Evolutionary conservation across 2,888 invertebrate species (phyloP).

Genomic region (Bombylius discolor): DNA sequence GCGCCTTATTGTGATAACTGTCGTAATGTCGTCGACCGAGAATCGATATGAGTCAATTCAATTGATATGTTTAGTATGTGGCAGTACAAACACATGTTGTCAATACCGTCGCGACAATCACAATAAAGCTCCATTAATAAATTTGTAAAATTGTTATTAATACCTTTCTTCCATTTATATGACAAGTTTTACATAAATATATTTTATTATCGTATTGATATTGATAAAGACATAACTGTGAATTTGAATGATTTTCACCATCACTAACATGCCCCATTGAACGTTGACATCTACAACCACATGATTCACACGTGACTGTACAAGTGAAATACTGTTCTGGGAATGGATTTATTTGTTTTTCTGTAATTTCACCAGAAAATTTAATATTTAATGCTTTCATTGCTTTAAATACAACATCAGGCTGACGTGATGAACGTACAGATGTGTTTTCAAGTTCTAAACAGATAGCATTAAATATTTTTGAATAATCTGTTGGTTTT

Average conservation of each 20-base stretch:
- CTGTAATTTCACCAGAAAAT: slow-evolving; percentile 54
- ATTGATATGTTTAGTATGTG: too few species aligned
- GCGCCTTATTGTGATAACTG: too few species aligned
- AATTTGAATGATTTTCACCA: slow-evolving; percentile 43
- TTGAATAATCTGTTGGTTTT: slow-evolving; percentile 47
- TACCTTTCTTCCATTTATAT: slow-evolving; percentile 43
- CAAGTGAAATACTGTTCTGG: slow-evolving; percentile 72
- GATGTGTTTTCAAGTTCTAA: slow-evolving; percentile 53
- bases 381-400: slow-evolving; percentile 62
- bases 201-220: slow-evolving; percentile 61
- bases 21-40: too few species aligned
- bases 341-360: slow-evolving; percentile 49
- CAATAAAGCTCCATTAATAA: too few species aligned
- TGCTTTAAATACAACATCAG: slow-evolving; percentile 52
- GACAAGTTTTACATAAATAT: slow-evolving; percentile 51
- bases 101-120: too few species aligned
- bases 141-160: slow-evolving; percentile 5
- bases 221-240: slow-evolving; percentile 44
- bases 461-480: slow-evolving; percentile 44
- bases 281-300: slow-evolving; percentile 47
- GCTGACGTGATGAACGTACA: slow-evolving; percentile 55
- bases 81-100: too few species aligned
- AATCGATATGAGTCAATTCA: too few species aligned
- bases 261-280: slow-evolving; percentile 56
- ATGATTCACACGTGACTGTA: slow-evolving; percentile 54